phyloP scores from a whole-genome alignment of 2,888 invertebrate species.

The Xestobium rufovillosum region DNA sequence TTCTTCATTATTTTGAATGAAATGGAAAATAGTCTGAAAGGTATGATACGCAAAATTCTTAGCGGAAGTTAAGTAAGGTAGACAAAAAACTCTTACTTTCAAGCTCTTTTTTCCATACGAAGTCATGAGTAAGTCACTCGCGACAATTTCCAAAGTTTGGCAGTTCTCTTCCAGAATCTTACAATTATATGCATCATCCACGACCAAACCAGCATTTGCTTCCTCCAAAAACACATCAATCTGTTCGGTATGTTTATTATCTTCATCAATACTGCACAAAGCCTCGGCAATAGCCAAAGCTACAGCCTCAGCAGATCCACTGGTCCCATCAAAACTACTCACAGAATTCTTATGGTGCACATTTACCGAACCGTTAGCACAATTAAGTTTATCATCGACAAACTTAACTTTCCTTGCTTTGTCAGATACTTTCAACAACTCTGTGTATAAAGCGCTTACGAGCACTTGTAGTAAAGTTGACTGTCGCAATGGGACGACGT shows the following conservation, averaged over 20 bases:
- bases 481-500: slow-evolving; percentile 60
- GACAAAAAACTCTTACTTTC: slow-evolving; percentile 37
- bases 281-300: slow-evolving; percentile 71
- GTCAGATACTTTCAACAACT: slow-evolving; percentile 41
- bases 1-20: slow-evolving; percentile 60
- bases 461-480: slow-evolving; percentile 67
- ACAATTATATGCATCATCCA: slow-evolving; percentile 32
- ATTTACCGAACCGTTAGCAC: slow-evolving; percentile 4
- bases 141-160: slow-evolving; percentile 49
- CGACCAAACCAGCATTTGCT: slow-evolving; percentile 43
- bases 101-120: slow-evolving; percentile 51
- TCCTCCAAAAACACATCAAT: slow-evolving; percentile 56
- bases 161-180: slow-evolving; percentile 44
- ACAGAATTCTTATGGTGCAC: slow-evolving; percentile 22
- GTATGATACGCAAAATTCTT: not conserved
- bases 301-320: slow-evolving; percentile 40
- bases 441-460: slow-evolving; percentile 61
- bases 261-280: slow-evolving; percentile 71
- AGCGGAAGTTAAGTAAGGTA: not conserved
- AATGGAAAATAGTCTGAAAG: slow-evolving; percentile 59
- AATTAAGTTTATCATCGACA: slow-evolving; percentile 11
- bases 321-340: slow-evolving; percentile 28
- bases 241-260: slow-evolving; percentile 70
- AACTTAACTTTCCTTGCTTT: slow-evolving; percentile 22
- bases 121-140: slow-evolving; percentile 57